phyloP scores from a whole-genome alignment of 2,113 vertebrate genomes.

The Neotoma lepida region DNA sequence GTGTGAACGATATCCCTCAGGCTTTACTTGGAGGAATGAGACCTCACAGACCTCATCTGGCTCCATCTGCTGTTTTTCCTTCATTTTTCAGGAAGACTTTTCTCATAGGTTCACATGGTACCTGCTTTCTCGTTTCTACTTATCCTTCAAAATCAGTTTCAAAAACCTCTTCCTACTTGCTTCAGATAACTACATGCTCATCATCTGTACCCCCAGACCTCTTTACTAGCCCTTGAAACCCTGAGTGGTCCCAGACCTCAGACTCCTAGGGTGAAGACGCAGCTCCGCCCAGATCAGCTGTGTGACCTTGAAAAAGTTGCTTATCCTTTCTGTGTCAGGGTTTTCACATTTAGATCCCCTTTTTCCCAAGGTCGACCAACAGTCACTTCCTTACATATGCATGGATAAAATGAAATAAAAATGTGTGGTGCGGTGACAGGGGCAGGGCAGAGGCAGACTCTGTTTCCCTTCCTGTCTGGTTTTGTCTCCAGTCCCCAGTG shows the following conservation, averaged over 20 bases:
- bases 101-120: background rate
- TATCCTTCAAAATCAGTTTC: background rate
- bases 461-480: background rate
- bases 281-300: background rate
- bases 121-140: background rate
- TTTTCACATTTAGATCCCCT: background rate
- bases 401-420: background rate
- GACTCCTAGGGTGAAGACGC: background rate
- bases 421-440: background rate
- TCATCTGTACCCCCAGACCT: background rate
- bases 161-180: background rate
- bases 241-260: background rate
- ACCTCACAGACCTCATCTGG: background rate
- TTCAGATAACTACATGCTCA: background rate
- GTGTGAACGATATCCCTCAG: background rate
- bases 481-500: accelerated
- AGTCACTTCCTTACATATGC: background rate
- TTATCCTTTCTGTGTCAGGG: background rate
- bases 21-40: too few species aligned
- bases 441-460: background rate
- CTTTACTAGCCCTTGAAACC: background rate
- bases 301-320: background rate
- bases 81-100: background rate
- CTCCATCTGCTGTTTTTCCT: background rate
- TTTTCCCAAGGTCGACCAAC: background rate